A percentile compares a stretch with the other conserved stretches of the same genome.
These are phyloP conservation scores for Anas acuta DNA, from an alignment of 2,797 vertebrate species.

Conservation along the genomic window DNA sequence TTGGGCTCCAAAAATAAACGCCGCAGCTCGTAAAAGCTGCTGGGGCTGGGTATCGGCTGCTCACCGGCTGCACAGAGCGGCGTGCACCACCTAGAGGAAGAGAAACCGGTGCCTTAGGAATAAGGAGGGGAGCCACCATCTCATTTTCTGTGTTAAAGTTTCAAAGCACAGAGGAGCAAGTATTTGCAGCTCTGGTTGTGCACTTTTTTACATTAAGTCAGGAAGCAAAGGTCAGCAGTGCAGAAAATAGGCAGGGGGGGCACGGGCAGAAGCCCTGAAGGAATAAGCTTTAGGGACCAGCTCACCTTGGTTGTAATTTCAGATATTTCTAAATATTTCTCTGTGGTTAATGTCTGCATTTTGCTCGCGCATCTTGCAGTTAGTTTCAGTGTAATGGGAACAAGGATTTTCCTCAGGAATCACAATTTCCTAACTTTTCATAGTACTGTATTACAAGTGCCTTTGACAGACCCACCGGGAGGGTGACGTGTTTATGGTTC, in stretches of 20 bases:
- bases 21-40: not conserved
- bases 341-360: not conserved
- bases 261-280: accelerated
- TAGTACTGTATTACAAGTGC: not conserved
- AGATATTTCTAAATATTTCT: not conserved
- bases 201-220: not conserved
- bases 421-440: not conserved
- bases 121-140: not conserved
- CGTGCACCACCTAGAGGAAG: conserved; percentile 44
- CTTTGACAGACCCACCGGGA: accelerated
- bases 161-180: not conserved
- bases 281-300: not conserved
- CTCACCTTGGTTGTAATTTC: not conserved
- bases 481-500: not conserved
- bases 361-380: not conserved
- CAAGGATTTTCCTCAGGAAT: not conserved
- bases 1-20: conserved; percentile 60
- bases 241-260: not conserved
- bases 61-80: not conserved
- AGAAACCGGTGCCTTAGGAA: not conserved
- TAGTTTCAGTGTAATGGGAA: not conserved
- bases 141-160: not conserved
- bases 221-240: not conserved
- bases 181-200: not conserved
- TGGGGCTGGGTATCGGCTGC: accelerated